Conservation (phyloP, 1,140 invertebrate species). For the Stegodyphus dumicola region DNA sequence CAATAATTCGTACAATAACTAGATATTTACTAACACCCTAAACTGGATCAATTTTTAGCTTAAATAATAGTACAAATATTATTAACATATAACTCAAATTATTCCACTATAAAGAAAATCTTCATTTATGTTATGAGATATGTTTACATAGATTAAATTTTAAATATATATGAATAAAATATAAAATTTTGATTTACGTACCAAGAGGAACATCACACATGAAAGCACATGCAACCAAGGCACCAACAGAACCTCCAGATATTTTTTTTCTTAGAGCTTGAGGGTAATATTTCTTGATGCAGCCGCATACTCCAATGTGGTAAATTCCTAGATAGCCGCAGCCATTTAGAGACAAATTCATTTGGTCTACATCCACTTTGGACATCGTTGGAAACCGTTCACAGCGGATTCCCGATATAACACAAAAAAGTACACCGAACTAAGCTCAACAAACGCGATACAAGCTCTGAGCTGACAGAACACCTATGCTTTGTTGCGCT, state of each 20-base stretch:
- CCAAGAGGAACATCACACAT: slow-evolving; percentile 93
- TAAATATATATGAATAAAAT: not conserved
- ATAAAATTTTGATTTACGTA: slow-evolving; percentile 70
- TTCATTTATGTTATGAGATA: not conserved
- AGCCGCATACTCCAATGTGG: slow-evolving; percentile 97
- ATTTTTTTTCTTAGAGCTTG: slow-evolving; percentile 91
- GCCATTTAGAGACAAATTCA: slow-evolving; percentile 95
- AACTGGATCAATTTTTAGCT: too few species aligned
- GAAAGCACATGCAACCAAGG: slow-evolving; percentile 91
- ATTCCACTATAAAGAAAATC: too few species aligned
- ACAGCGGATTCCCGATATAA: too few species aligned
- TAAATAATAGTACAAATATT: too few species aligned
- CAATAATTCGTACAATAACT: too few species aligned
- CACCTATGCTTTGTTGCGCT: too few species aligned
- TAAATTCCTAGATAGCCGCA: slow-evolving; percentile 99
- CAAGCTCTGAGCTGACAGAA: too few species aligned
- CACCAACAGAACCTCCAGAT: slow-evolving; percentile 95
- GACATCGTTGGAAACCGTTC: not conserved
- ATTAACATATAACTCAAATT: too few species aligned
- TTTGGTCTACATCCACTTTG: slow-evolving; percentile 56
- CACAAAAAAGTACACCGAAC: too few species aligned
- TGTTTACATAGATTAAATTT: not conserved
- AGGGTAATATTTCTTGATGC: slow-evolving; percentile 95
- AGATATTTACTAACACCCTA: too few species aligned
- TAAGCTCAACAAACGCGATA: too few species aligned